Evolutionary conservation across 2,113 vertebrate species (phyloP).

Genomic region (Chionis minor): DNA sequence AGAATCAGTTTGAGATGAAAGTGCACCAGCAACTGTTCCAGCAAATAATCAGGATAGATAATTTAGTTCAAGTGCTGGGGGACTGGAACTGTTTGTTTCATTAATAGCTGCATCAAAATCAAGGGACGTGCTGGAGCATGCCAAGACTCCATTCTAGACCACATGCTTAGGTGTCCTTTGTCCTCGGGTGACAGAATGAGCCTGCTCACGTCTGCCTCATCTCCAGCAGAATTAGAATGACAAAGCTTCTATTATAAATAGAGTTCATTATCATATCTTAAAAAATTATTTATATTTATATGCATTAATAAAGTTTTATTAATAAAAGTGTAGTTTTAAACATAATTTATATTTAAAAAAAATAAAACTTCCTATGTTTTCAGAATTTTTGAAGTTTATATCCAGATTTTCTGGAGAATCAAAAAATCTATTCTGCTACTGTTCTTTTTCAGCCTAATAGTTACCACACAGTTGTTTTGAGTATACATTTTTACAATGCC

Average conservation of each 20-base stretch:
- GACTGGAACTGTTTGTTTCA: rapidly evolving
- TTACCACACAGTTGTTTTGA: neutral
- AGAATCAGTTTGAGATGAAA: neutral
- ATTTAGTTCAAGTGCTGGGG: neutral
- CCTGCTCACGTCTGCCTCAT: neutral
- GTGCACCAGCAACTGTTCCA: neutral
- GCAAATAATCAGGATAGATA: neutral
- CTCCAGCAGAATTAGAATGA: neutral
- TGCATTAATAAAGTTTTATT: neutral
- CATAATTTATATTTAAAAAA: neutral
- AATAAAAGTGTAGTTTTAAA: neutral
- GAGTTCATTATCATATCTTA: neutral
- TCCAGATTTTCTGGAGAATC: neutral
- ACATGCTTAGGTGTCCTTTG: neutral
- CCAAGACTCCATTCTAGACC: neutral
- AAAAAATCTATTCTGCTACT: neutral
- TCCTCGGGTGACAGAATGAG: neutral
- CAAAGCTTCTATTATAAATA: neutral
- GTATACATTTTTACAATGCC: neutral
- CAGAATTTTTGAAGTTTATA: neutral
- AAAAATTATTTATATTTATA: neutral
- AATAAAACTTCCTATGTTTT: neutral
- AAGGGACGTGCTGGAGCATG: neutral
- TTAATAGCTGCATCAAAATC: neutral
- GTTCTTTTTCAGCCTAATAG: neutral